Base-by-base conservation (phyloP, 2,888 invertebrate genomes). In the Aelia acuminata region DNA sequence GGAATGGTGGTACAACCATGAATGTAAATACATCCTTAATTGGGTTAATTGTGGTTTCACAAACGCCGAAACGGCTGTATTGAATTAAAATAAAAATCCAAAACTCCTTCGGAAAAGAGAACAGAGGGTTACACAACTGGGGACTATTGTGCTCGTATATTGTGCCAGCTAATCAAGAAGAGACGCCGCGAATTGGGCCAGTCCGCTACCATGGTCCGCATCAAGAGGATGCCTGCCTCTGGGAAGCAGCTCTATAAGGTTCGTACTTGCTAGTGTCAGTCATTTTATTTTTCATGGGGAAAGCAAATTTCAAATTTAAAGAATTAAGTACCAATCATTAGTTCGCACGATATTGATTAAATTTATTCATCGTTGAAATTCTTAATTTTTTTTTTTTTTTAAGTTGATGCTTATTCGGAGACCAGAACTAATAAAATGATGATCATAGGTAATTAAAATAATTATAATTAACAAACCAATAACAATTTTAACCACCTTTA, bases 111-210 rank as follows among this genome's bases (percentile, higher is more conserved):
- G 26, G 63, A 70, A 70, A 70, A 70, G 63, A 70, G 63, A 35
- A 35, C 31, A 20, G 31, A 70, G 22, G 1, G 35, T 70, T 70
- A 70, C 63, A 70, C 63, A 70, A 70, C 31, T 35, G 35, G 7
- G 18, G n/a, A n/a, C 43, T 80, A 80, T 39, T 80, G 80, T 80
- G 39, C n/a, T 1, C 11, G 43, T 80, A 43, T 80, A 53, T 85
- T 85, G 50, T 85, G 85, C 85, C 35, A 57, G 39, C 53, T 85
- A 85, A 85, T 85, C 85, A 85, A 85, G 35, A 53, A 43, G 35
- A 22, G 53, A 13, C 84, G 26, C 4, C 2, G 39, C 13, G 85
- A 85, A 85, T 39, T 85, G 85, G 85, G 85, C 31, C 85, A 85
- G 85, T 85, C 53, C 39, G 18, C 39, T n/a, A 8, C 18, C n/a